These are phyloP conservation scores for Drosophila persimilis DNA, from an alignment of 1,140 invertebrate species.

Conservation along the genomic window DNA sequence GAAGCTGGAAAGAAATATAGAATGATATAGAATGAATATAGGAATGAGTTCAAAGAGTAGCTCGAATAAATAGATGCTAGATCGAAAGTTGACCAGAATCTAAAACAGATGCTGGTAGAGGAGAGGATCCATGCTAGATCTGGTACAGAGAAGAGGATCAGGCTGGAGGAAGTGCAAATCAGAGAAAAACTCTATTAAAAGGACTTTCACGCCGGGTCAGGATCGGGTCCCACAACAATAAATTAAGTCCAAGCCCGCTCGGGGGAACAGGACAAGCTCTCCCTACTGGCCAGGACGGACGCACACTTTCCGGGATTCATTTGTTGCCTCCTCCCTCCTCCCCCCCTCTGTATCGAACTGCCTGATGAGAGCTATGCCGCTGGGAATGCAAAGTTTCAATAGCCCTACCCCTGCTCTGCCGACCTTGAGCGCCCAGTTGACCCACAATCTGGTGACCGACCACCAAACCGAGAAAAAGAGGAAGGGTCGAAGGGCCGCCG, in stretches of 20 bases:
- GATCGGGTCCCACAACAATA: conserved; percentile 54
- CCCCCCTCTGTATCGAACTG: too few relatives aligned
- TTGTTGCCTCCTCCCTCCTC: background rate
- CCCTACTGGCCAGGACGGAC: too few relatives aligned
- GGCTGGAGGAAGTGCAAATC: too few relatives aligned
- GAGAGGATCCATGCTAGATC: too few relatives aligned
- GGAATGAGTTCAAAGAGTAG: too few relatives aligned
- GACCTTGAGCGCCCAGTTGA: conserved; percentile 52
- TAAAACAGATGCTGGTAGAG: too few relatives aligned
- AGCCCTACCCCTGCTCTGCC: conserved; percentile 10
- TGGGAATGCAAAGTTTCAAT: conserved; percentile 58
- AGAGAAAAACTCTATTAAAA: too few relatives aligned
- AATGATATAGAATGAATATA: too few relatives aligned
- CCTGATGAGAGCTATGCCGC: too few relatives aligned
- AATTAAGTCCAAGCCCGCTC: conserved; percentile 35
- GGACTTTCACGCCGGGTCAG: background rate
- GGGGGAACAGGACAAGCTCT: conserved; percentile 14
- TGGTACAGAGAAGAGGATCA: background rate
- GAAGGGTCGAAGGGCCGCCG: background rate
- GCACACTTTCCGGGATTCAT: background rate
- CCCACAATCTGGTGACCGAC: conserved; percentile 23
- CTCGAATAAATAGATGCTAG: too few relatives aligned
- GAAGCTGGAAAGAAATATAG: too few relatives aligned
- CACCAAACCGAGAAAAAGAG: background rate
- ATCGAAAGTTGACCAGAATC: too few relatives aligned